Evolutionary conservation across 2,113 vertebrate genomes (phyloP), one percentile per base, ranked within the genome.

Genomic region (Actinemys pallida): DNA sequence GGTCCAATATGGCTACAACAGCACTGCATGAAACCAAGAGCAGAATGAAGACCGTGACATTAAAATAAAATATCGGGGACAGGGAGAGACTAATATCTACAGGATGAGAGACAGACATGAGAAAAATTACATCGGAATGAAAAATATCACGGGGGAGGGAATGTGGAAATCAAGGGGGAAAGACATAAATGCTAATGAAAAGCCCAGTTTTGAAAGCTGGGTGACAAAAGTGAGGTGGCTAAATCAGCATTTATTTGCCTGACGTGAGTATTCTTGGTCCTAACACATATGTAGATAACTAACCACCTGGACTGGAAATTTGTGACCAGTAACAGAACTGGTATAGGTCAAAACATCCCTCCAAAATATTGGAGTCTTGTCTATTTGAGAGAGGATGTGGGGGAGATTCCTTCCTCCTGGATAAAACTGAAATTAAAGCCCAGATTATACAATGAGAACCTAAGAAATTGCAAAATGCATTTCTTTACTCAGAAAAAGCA

Each of bases 351-450:
- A 86, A 89, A 75, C 57, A 42, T 69, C 59, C 14, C 4, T 91
- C 25, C 50, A 9, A 78, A 12, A 81, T 85, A 16, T 27, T 86
- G 65, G 49, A 14, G 11, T 69, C 13, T 89, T 90, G 89, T 42
- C 83, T 85, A 6, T 1, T 1, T 86, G 79, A 5, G 29, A 39
- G 45, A 47, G 9, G 20, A 11, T 3, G 35, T 39, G 92, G 80
- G 79, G 7, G 79, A 90, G 45, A 81, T 89, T 81, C 91, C 31
- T 81, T 78, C 17, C 84, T 84, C 2, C 1, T 39, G 50, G 72
- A 7, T 49, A 81, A 93, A 81, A n/a, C n/a, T 84, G 96, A 88
- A 95, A 93, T 93, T 91, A 47, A 92, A 90, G 50, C 52, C 72
- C 50, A 6, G 49, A 25, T 50, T 27, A 20, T 76, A 52, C 52